Conservation (phyloP, 2,113 vertebrate genomes). For the Mus musculus region DNA sequence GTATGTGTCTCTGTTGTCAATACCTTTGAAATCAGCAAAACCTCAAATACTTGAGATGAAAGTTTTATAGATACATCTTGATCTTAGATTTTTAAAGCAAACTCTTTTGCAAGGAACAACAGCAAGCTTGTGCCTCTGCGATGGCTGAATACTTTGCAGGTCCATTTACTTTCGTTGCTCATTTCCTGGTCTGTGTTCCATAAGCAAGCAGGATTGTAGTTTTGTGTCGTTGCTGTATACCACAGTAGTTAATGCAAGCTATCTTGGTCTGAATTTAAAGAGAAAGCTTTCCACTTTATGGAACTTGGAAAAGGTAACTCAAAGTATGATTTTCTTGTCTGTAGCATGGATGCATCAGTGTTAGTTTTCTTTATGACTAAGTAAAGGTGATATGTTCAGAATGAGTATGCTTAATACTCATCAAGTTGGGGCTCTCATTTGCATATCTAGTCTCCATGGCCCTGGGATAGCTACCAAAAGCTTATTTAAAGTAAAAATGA, state of each 20-base stretch:
- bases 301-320: not conserved
- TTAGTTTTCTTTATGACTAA: not conserved
- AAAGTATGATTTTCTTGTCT: not conserved
- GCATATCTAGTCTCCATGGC: not conserved
- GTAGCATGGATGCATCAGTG: not conserved
- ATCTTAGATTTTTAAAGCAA: slow-evolving; percentile 25
- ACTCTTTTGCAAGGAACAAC: not conserved
- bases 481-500: slow-evolving; percentile 13
- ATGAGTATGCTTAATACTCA: not conserved
- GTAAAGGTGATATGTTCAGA: not conserved
- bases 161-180: not conserved
- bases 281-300: not conserved
- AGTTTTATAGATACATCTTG: not conserved
- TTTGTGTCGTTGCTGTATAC: not conserved
- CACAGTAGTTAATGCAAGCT: not conserved
- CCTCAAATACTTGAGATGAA: not conserved
- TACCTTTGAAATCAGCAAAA: not conserved
- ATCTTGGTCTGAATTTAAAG: not conserved
- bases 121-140: not conserved
- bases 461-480: not conserved
- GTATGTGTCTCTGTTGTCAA: not conserved
- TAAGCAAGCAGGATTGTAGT: not conserved
- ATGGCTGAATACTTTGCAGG: not conserved
- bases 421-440: not conserved
- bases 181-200: not conserved